Conservation (phyloP, 2,113 vertebrate genomes). For the Pluvianellus socialis region DNA sequence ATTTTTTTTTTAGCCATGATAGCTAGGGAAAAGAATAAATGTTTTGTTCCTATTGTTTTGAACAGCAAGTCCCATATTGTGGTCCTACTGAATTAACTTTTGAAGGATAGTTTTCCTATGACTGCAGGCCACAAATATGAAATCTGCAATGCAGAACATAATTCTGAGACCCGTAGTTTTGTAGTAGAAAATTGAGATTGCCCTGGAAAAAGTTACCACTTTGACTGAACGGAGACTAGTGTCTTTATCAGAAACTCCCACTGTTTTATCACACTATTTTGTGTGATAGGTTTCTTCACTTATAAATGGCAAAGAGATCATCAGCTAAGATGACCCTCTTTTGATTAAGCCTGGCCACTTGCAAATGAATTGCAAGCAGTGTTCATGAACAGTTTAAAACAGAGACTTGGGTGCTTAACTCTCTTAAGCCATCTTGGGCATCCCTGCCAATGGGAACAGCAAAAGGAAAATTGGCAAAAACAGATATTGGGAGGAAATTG, state of each 20-base stretch:
- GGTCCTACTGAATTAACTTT: not conserved
- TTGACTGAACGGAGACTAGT: not conserved
- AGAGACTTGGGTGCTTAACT: not conserved
- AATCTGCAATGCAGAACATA: not conserved
- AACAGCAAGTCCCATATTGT: not conserved
- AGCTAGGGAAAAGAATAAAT: not conserved
- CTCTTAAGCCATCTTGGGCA: not conserved
- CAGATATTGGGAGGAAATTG: not conserved
- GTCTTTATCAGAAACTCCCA: not conserved
- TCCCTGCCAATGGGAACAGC: not conserved
- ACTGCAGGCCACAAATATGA: conserved; percentile 2
- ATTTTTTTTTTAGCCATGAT: not conserved
- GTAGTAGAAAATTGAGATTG: not conserved
- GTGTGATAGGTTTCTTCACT: not conserved
- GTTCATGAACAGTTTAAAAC: not conserved
- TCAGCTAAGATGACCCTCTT: not conserved
- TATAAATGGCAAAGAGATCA: not conserved
- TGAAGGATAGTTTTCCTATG: conserved; percentile 8
- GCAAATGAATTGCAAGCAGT: not conserved
- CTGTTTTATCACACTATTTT: not conserved
- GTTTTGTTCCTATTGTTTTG: not conserved
- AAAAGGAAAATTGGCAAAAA: not conserved
- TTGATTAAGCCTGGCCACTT: not conserved
- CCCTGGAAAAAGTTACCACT: not conserved
- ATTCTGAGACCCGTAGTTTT: not conserved